Evolutionary conservation across 2,888 invertebrate species (phyloP), one percentile per base, ranked within the genome.

Genomic region (Lasioglossum vierecki): DNA sequence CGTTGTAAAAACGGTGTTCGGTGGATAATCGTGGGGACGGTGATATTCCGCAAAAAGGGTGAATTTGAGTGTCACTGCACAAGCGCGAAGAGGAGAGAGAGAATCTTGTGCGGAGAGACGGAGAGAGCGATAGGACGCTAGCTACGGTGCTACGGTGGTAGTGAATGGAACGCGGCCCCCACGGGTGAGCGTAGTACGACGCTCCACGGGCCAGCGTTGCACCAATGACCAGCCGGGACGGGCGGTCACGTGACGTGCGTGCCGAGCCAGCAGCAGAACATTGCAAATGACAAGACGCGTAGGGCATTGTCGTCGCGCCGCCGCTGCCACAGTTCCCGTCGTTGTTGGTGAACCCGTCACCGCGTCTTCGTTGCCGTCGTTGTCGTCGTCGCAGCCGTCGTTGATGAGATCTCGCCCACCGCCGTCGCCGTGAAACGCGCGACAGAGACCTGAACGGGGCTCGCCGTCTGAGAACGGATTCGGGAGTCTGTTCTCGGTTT

Each of bases 211-310:
- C 85, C 79, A 82, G 83, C 87, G 86, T 88, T 85, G 91, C 86
- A 88, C 92, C 92, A 92, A 92, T 91, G 90, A 89, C 88, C 87
- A 89, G 88, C 88, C 89, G 88, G 89, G 89, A 89, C 89, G 82
- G 83, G 66, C 86, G 88, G 87, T 93, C 93, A 93, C 93, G 93
- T 93, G 93, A 93, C 89, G 90, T 89, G 92, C 93, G 92, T 93
- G 91, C 92, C 91, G 91, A 93, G 89, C 91, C 89, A 92, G 90
- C 91, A 93, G 92, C 90, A 92, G 93, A 93, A 93, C 92, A 92
- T 92, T 92, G 94, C 92, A 92, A 94, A 93, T 93, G 94, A 94
- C 94, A 93, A 94, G 93, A 93, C 93, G 93, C 94, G 93, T 92
- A 92, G 92, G 91, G 91, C 90, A 91, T 91, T 91, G 91, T 90